phyloP scores from a whole-genome alignment of 1,140 invertebrate species.

The Zaprionus vittiger region DNA sequence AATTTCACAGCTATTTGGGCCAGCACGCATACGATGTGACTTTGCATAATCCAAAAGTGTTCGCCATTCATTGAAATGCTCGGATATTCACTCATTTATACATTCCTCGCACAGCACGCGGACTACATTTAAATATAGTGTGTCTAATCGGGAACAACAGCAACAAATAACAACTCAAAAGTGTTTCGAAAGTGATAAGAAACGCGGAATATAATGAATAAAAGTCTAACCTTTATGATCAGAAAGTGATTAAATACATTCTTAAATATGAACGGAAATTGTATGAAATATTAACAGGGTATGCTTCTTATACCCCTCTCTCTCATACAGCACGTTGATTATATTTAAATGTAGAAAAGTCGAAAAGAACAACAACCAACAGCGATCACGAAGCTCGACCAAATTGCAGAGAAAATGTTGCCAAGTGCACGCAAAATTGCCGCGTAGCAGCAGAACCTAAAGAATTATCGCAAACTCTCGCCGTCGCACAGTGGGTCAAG shows the following conservation, averaged over 20 bases:
- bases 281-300: not conserved
- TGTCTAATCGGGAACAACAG: slow-evolving; percentile 17
- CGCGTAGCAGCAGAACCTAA: slow-evolving; percentile 57
- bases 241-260: too few species aligned
- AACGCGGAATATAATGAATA: not conserved
- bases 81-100: not conserved
- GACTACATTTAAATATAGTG: slow-evolving; percentile 76
- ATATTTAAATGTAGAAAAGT: slow-evolving; percentile 71
- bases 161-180: not conserved
- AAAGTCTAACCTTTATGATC: not conserved
- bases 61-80: not conserved
- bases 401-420: slow-evolving; percentile 73
- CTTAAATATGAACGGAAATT: not conserved
- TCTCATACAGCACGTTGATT: slow-evolving; percentile 58
- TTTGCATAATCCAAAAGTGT: slow-evolving; percentile 6
- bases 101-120: slow-evolving; percentile 42
- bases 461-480: slow-evolving; percentile 28
- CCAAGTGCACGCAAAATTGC: slow-evolving; percentile 70
- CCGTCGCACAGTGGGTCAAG: not conserved
- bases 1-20: slow-evolving; percentile 27
- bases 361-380: slow-evolving; percentile 19
- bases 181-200: not conserved
- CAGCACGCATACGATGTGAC: not conserved
- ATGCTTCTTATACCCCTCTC: not conserved
- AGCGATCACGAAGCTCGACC: slow-evolving; percentile 36